Percentiles rank a stretch among this genome's conserved stretches.
phyloP scores from a whole-genome alignment of 2,797 vertebrate genomes.

The Mionectes olivaceus region DNA sequence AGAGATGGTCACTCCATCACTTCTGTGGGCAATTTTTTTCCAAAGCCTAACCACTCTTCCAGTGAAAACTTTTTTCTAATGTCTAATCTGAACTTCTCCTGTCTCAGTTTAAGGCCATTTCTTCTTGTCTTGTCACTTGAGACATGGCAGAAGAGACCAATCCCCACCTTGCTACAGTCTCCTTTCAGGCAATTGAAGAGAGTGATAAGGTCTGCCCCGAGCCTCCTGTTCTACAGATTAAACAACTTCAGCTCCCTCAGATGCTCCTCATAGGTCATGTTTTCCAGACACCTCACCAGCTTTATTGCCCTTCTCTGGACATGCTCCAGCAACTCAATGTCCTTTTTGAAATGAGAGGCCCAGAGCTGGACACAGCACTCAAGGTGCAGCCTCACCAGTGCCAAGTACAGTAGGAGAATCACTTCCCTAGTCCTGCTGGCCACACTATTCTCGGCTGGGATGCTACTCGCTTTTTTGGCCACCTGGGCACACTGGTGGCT shows the following conservation, averaged over 20 bases:
- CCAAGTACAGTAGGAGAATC: too few relatives aligned
- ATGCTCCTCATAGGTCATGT: too few relatives aligned
- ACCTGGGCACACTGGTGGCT: not conserved
- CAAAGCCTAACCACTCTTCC: not conserved
- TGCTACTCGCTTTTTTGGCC: fast-evolving
- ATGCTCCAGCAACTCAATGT: fast-evolving
- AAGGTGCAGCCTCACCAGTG: too few relatives aligned
- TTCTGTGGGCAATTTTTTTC: not conserved
- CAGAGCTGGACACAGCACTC: too few relatives aligned
- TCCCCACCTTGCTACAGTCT: not conserved
- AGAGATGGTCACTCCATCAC: not conserved
- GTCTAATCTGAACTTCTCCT: not conserved
- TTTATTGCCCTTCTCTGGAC: not conserved
- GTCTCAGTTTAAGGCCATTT: not conserved
- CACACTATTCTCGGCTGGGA: not conserved
- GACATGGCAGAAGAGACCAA: not conserved
- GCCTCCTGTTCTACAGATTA: not conserved
- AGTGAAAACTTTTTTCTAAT: not conserved
- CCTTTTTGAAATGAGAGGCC: not conserved
- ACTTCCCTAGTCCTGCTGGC: not conserved
- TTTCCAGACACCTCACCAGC: too few relatives aligned
- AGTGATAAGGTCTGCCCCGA: not conserved
- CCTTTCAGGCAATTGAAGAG: not conserved
- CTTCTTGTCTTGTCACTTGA: not conserved
- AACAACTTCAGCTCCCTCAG: not conserved